Evolutionary conservation across 2,797 vertebrate genomes (phyloP), one percentile per base, ranked within the genome.

Genomic region (Pachyuromys duprasi): DNA sequence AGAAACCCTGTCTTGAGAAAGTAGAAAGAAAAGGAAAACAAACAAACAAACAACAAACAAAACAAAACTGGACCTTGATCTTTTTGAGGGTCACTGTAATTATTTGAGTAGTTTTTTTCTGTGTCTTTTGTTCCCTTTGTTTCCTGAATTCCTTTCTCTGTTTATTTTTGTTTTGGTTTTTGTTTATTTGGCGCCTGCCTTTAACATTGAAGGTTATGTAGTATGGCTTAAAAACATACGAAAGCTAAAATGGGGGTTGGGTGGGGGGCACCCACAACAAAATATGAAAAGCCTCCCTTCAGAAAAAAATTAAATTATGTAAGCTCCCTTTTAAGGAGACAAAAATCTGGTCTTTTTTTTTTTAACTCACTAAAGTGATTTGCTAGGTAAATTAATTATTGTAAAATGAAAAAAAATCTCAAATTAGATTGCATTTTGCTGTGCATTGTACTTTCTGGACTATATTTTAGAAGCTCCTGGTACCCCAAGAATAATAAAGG

Each of bases 351-450:
- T 4, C 15, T 26, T 62, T 76, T 31, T 17, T 65, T 42, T 57
- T 20, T 79, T 28, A 55, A 53, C 28, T 78, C 28, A 78, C 12
- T 63, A 91, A 93, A 95, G 95, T 93, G 8, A n/a, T 95, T 95
- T 89, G n/a, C n/a, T 82, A 67, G 55, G 45, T 91, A 84, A 96
- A 89, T 36, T 86, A 57, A 72, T 62, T 87, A 33, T 6, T 63
- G 3, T 76, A 91, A 96, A 91, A 91, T 87, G 78, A 55, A 22
- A 89, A 70, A 65, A 89, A 70, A 65, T 86, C 74, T 79, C 53
- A 96, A 83, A 78, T 93, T 63, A 81, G 49, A 75, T 45, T 95
- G 55, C 63, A 55, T 91, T 84, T 93, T 72, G 8, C 67, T 88
- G 2, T 74, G n/a, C 8, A 26, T 15, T n/a, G 0, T 74, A 69